phyloP scores from a whole-genome alignment of 2,113 vertebrate species.

The Siniperca chuatsi region DNA sequence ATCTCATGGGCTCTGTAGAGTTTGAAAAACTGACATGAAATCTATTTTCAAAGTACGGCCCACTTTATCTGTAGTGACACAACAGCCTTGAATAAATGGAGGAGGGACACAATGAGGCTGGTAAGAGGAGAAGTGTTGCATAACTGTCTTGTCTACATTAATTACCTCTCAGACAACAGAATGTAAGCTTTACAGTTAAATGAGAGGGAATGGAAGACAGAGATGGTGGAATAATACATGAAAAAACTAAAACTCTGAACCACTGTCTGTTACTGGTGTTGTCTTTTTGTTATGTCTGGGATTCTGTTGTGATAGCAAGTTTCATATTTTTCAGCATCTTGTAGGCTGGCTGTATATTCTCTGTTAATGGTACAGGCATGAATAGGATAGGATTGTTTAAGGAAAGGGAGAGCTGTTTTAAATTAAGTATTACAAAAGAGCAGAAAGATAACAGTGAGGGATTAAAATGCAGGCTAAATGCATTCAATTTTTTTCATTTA shows the following conservation, averaged over 20 bases:
- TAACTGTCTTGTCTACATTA: slow-evolving; percentile 46
- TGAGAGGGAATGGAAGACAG: neutral
- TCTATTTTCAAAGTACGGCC: neutral
- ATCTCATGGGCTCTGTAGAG: neutral
- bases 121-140: slow-evolving; percentile 50
- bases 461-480: neutral
- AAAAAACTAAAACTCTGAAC: neutral
- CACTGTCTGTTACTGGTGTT: neutral
- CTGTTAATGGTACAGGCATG: too few species aligned
- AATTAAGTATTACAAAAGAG: neutral
- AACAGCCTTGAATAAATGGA: slow-evolving; percentile 16
- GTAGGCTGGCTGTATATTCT: neutral
- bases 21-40: slow-evolving; percentile 3
- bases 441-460: neutral
- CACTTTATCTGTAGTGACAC: slow-evolving; percentile 33
- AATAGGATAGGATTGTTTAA: neutral
- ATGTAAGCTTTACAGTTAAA: neutral
- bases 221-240: neutral
- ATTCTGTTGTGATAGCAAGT: neutral
- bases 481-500: too few species aligned
- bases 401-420: neutral
- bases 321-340: neutral
- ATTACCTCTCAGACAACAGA: slow-evolving; percentile 26
- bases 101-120: slow-evolving; percentile 39
- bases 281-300: neutral